phyloP scores from a whole-genome alignment of 2,113 vertebrate genomes.

The Lampris megalopsis region DNA sequence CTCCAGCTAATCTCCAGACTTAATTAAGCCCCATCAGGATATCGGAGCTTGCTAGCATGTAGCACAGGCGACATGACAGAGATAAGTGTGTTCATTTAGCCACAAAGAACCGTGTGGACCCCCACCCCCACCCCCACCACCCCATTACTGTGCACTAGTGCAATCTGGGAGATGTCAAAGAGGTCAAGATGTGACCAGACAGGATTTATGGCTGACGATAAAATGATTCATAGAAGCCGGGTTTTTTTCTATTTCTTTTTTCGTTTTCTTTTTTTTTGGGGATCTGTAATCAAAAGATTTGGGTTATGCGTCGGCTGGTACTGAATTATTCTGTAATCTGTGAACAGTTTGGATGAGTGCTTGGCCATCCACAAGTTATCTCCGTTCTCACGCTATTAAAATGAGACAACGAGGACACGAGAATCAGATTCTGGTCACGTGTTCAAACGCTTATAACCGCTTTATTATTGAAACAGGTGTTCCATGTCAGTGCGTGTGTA shows the following conservation, averaged over 20 bases:
- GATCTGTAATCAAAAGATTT: too few species aligned
- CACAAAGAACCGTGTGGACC: slow-evolving; percentile 39
- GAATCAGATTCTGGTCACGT: not conserved
- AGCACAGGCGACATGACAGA: slow-evolving; percentile 59
- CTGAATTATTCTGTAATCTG: too few species aligned
- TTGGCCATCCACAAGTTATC: too few species aligned
- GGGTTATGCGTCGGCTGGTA: too few species aligned
- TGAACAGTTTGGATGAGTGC: too few species aligned
- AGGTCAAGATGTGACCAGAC: slow-evolving; percentile 50
- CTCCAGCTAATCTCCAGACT: slow-evolving; percentile 70
- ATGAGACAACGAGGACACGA: too few species aligned
- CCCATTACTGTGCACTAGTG: slow-evolving; percentile 26
- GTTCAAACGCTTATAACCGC: not conserved
- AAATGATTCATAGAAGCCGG: slow-evolving; percentile 28
- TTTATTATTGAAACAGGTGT: not conserved
- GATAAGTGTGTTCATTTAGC: slow-evolving; percentile 75
- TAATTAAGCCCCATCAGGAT: slow-evolving; percentile 79
- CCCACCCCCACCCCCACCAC: too few species aligned
- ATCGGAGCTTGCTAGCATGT: slow-evolving; percentile 30
- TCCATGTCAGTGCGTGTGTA: too few species aligned
- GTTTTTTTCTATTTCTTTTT: too few species aligned
- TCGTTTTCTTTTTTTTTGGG: too few species aligned
- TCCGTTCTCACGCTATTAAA: too few species aligned
- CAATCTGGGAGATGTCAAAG: slow-evolving; percentile 40
- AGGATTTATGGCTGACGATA: slow-evolving; percentile 34